phyloP scores from a whole-genome alignment of 1,140 invertebrate genomes.

The Drosophila sturtevanti region DNA sequence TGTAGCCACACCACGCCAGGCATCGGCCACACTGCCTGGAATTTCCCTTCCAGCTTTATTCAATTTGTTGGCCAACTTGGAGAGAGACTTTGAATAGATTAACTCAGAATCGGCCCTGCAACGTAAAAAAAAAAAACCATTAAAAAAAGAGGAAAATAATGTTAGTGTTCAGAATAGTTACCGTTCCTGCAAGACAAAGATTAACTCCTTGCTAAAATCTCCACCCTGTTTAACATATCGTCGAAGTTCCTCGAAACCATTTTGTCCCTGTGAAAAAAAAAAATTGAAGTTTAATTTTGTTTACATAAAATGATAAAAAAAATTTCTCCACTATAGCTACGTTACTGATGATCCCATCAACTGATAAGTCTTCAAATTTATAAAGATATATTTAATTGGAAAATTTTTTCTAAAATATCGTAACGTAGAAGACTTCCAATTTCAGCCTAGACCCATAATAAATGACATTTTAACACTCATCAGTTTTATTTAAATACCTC shows the following conservation, averaged over 20 bases:
- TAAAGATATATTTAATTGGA: background rate
- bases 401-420: background rate
- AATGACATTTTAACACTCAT: background rate
- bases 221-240: slow-evolving; percentile 96
- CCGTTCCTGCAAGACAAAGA: slow-evolving; percentile 95
- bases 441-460: background rate
- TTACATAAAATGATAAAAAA: too few species aligned
- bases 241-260: slow-evolving; percentile 95
- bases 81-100: slow-evolving; percentile 94
- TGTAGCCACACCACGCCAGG: slow-evolving; percentile 94
- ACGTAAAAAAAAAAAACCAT: background rate
- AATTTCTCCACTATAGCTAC: too few species aligned
- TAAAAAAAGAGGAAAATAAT: background rate
- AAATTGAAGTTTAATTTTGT: too few species aligned
- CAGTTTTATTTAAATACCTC: slow-evolving; percentile 51
- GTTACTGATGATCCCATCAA: too few species aligned
- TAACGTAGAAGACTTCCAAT: background rate
- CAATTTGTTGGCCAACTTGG: slow-evolving; percentile 93
- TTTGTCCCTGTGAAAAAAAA: slow-evolving; percentile 88
- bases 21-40: slow-evolving; percentile 91
- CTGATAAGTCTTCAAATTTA: too few species aligned
- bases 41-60: slow-evolving; percentile 91
- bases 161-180: slow-evolving; percentile 79
- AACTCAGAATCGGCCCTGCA: slow-evolving; percentile 94
- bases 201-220: slow-evolving; percentile 96